Base-by-base conservation (phyloP, 2,113 vertebrate species). In the Crotophaga sulcirostris region DNA sequence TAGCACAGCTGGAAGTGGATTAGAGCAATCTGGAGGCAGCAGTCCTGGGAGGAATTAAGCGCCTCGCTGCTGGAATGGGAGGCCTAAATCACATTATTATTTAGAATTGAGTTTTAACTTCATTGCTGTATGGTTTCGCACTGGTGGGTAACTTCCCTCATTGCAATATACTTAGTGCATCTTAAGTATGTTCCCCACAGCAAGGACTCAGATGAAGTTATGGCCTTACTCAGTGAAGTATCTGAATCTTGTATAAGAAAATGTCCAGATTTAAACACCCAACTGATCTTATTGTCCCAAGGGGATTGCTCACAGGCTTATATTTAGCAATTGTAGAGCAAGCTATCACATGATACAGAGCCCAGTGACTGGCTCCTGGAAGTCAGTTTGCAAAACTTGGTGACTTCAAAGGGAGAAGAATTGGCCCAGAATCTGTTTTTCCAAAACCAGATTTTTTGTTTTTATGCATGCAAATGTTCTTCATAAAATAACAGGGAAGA, bases 1-100 rank as follows among this genome's bases (percentile, higher is more conserved):
- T 25, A 95, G 94, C 92, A 64, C 96, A 96, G 93, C 96, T 97
- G 96, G 96, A 96, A 94, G 38, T 90, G 90, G 92, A 96, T 95
- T 95, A 93, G 86, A 96, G 88, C 94, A 96, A 96, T 90, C 92
- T 96, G 94, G 93, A 44, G 2, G 94, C 92, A 89, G 85, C 64
- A 84, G 83, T 89, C 92, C 90, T 90, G 93, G 83, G 96, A 96
- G 93, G 92, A 93, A 97, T 96, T 97, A 96, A 95, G 64, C 0
- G 10, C 60, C 79, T 93, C 18, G 2, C 83, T 95, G 79, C 79
- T 96, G 90, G 94, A 93, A 94, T 86, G 83, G 79, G 68, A 92
- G 80, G 79, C 82, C 94, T 87, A 93, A 92, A 94, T 95, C 89
- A 64, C 76, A 84, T 92, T 94, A 89, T 88, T 96, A 93, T 89